Evolutionary conservation across 2,797 vertebrate species (phyloP).

Genomic region (Enoplosus armatus): DNA sequence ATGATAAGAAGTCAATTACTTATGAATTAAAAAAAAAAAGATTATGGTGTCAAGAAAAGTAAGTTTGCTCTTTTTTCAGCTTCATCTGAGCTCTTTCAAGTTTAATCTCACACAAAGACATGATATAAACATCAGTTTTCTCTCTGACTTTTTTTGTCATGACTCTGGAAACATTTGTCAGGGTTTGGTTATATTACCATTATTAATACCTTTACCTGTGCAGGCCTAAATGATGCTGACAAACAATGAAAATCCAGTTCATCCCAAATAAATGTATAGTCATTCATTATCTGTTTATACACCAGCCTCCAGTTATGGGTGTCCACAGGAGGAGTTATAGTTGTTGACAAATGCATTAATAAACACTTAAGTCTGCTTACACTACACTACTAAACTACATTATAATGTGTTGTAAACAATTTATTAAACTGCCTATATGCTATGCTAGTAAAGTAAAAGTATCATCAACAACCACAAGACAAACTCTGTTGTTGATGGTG

Average conservation of each 20-base stretch:
- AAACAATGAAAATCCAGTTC: neutral
- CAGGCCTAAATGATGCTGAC: neutral
- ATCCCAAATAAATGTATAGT: neutral
- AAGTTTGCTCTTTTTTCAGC: constrained; percentile 1
- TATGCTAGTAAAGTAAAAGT: neutral
- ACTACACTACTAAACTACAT: no score
- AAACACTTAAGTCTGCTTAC: neutral
- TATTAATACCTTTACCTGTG: neutral
- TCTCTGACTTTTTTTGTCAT: neutral
- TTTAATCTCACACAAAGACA: constrained; percentile 13
- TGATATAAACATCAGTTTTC: constrained; percentile 13
- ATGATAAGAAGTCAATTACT: constrained; percentile 59
- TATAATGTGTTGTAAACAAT: neutral
- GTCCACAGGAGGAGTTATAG: neutral
- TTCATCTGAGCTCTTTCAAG: constrained; percentile 22
- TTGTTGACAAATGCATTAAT: neutral
- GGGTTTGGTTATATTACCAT: neutral
- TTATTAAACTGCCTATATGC: neutral
- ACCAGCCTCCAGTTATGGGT: neutral
- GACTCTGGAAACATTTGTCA: neutral
- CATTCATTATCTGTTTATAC: no score
- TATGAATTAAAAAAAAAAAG: no score
- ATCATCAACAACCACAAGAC: neutral
- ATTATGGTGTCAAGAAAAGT: constrained; percentile 1
- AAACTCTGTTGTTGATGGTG: neutral